Percentiles rank a stretch among this genome's conserved stretches.
Conservation (phyloP, 2,113 vertebrate species). For the Rhinopomastus cyanomelas region DNA sequence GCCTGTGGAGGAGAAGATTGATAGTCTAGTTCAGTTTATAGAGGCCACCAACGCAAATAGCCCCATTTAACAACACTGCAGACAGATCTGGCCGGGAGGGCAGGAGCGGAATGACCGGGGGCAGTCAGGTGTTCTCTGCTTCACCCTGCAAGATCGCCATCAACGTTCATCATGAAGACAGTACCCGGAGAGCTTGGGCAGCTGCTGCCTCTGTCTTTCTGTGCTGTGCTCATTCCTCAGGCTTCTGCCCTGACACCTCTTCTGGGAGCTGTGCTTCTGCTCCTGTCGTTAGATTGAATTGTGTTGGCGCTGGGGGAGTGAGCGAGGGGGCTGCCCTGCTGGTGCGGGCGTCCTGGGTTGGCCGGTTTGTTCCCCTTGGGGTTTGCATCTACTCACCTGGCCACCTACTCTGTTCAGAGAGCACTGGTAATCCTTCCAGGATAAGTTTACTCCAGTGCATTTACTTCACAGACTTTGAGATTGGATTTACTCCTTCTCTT, state of each 20-base stretch:
- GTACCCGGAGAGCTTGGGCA: neutral
- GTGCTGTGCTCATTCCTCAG: neutral
- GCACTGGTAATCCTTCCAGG: neutral
- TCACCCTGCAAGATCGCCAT: constrained; percentile 7
- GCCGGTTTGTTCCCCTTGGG: neutral
- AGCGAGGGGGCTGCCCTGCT: neutral
- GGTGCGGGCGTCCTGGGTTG: neutral
- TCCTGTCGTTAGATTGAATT: neutral
- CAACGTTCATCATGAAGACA: neutral
- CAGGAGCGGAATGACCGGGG: constrained; percentile 20
- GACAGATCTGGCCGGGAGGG: neutral
- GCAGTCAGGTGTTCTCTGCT: constrained; percentile 11
- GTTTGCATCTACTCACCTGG: neutral
- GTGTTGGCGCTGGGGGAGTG: neutral
- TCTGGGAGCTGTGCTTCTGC: neutral
- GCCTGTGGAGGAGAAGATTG: constrained; percentile 41
- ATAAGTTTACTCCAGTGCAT: neutral
- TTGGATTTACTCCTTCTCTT: neutral
- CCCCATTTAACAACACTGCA: constrained; percentile 31
- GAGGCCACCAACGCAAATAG: constrained; percentile 35
- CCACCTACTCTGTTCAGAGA: neutral
- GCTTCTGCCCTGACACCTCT: neutral
- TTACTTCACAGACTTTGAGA: neutral
- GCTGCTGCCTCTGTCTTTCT: neutral
- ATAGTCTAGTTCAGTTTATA: constrained; percentile 39